Base-by-base conservation (phyloP, 2,113 vertebrate genomes). In the Ageneiosus marmoratus region DNA sequence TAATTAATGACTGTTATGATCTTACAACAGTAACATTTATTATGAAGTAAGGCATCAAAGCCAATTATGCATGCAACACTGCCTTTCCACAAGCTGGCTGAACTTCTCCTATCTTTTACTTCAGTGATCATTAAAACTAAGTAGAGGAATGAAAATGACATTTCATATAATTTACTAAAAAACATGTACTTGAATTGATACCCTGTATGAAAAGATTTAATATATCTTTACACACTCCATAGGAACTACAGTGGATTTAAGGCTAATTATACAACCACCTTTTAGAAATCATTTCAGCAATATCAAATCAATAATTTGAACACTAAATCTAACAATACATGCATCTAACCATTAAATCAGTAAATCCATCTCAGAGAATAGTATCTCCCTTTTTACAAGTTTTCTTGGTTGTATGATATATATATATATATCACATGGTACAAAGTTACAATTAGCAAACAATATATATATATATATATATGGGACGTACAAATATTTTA, bases 41-140 rank as follows among this genome's bases (percentile, higher is more conserved):
- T 79, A 79, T 56, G 76, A 82, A 80, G 82, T 87, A 83, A 63
- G 73, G 51, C 72, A 55, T 85, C 44, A 81, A n/a, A 79, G 77
- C 65, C 41, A 41, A 48, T 87, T 87, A 55, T 60, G 34, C 70
- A 80, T 80, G 77, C 56, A 65, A 74, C 12, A 41, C 58, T 15
- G 74, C 48, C 34, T 80, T 62, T 70, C 51, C 24, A 62, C 76
- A 76, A 51, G 81, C 46, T 41, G 70, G 11, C 60, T 48, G 60
- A 34, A 62, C 37, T 34, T 62, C 18, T 67, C 44, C 44, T 3
- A 34, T 32, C 51, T 37, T 27, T 67, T 62, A 22, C n/a, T 56
- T 37, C 8, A 2, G 18, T 83, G 67, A 78, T 83, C 41, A 72
- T 84, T 84, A 73, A 79, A 79, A 73, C 46, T 79, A 78, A 78